Conservation (phyloP, 2,888 invertebrate species). For the Drosophila formosana region DNA sequence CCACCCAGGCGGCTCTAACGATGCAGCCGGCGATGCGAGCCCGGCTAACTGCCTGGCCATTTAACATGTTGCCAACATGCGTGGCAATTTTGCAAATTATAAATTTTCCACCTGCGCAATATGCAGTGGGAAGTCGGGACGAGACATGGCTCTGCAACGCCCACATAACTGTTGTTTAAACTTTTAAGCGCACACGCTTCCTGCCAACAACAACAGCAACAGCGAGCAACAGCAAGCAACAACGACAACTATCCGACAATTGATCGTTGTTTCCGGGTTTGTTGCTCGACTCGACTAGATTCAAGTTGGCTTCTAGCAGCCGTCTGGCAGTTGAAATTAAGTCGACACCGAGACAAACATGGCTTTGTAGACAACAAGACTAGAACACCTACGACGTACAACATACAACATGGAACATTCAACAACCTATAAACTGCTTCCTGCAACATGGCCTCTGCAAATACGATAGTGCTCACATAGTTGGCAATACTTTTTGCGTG, state of each 20-base stretch:
- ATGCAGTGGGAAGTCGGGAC: conserved; percentile 48
- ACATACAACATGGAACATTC: not conserved
- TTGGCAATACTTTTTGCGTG: conserved; percentile 46
- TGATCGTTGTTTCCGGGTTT: conserved; percentile 74
- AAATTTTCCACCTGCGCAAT: conserved; percentile 83
- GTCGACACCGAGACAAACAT: conserved; percentile 63
- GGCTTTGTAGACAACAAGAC: not conserved
- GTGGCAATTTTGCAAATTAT: conserved; percentile 83
- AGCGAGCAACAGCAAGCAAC: conserved; percentile 29
- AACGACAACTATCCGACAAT: conserved; percentile 71
- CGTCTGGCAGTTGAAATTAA: conserved; percentile 63
- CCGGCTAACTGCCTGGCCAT: conserved; percentile 66
- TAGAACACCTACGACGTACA: not conserved
- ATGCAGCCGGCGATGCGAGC: conserved; percentile 36
- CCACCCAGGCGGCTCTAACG: conserved; percentile 64
- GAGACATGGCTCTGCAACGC: not conserved
- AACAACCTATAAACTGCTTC: conserved; percentile 9
- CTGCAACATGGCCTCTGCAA: conserved; percentile 32
- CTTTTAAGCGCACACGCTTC: conserved; percentile 72
- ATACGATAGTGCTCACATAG: conserved; percentile 43
- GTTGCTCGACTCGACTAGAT: conserved; percentile 30
- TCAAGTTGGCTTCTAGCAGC: conserved; percentile 48
- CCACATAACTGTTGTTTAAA: conserved; percentile 67
- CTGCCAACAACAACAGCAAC: conserved; percentile 40
- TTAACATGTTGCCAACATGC: conserved; percentile 77